Evolutionary conservation across 2,888 invertebrate genomes (phyloP), one percentile per base, ranked within the genome.

Genomic region (Gasteruption jaculator): DNA sequence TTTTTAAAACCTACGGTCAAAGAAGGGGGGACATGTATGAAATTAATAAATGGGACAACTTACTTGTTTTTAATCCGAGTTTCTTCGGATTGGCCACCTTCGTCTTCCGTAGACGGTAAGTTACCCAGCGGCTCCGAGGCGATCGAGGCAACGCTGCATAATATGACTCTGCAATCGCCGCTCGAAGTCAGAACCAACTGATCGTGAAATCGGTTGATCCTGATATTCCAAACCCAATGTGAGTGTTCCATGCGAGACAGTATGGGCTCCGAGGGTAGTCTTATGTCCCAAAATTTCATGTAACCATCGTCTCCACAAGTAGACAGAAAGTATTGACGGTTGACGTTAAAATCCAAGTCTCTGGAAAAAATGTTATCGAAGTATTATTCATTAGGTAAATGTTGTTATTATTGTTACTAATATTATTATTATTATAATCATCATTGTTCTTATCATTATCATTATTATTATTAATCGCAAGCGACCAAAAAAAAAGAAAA

Each of bases 281-380:
- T 78, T 55, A 89, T 86, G 71, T 99, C 97, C 97, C 97, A 99
- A 56, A 99, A 91, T 65, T 92, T 91, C 11, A 92, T 80, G 33
- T 85, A 85, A 0, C 93, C 94, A 72, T 99, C 97, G 70, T 99
- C 97, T 0, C 97, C 97, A 51, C 91, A 94, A 2, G 89, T 92
- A 0, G 90, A 91, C 48, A 97, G 66, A 58, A 90, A 89, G 63
- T 95, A 95, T 60, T 94, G 95, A 70, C 91, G 88, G 72, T 97
- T 97, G n/a, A 94, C 91, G 73, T 99, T 99, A 65, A 94, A 96
- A 72, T 97, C 97, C 25, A 99, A 70, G 64, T 94, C 92, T 39
- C 96, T 76, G 32, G 12, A 48, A 54, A 22, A 6, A 16, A 10
- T 11, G 16, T 14, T 5, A 19, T 18, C 22, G 27, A 30, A 6